Base-by-base conservation (phyloP, 2,113 vertebrate species). In the Dasyprocta punctata region DNA sequence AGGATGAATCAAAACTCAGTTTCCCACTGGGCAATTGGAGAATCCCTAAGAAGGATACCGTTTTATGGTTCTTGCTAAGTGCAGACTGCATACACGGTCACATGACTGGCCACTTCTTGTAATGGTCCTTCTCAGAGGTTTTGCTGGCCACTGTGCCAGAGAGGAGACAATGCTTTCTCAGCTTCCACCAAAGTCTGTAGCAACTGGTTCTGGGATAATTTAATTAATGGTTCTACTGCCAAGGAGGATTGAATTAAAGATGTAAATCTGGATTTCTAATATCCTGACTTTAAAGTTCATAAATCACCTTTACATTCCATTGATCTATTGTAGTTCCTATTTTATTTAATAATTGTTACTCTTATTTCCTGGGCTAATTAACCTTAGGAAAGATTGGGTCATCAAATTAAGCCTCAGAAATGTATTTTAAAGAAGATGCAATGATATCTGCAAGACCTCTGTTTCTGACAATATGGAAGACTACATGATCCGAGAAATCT, bases 331-430 rank as follows among this genome's bases (percentile, higher is more conserved):
- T 96, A 88, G 61, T 97, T 96, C 17, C 63, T 44, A 73, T 97
- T 98, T 78, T 89, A 93, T 88, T 94, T 86, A 71, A 92, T 87
- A 58, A 90, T 97, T 5, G 54, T 95, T 98, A 92, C 80, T 93
- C 41, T 86, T 96, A 86, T 63, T 61, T 89, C 61, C 17, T 89
- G 47, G 73, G 47, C 61, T 93, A 96, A 89, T 97, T 98, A 96
- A 81, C 90, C 93, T 90, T 98, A 86, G 73, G 89, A 97, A 94
- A 83, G 4, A 80, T 92, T 96, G 81, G 83, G 92, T 33, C 44
- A 95, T 63, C 94, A 92, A 92, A 77, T 95, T 71, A 95, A 94
- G 85, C 67, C 81, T 93, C 33, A 96, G 94, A 92, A 94, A 89
- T 82, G 16, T 67, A 83, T 12, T 26, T 78, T 88, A 63, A 77